phyloP scores from a whole-genome alignment of 2,113 vertebrate species.

The Tupaia tana region DNA sequence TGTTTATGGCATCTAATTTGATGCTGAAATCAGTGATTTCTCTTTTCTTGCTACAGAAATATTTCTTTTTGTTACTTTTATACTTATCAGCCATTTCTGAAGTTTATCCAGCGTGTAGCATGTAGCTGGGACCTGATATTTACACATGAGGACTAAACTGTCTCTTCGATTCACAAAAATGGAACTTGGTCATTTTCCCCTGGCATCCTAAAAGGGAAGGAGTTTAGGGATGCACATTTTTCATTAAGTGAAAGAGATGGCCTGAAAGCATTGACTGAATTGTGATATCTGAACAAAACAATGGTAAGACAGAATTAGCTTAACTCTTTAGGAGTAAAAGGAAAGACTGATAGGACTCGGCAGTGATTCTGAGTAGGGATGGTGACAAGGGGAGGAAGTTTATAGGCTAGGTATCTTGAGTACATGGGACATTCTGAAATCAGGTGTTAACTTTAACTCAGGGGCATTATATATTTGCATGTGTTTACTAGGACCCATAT shows the following conservation, averaged over 20 bases:
- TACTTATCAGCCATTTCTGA: not conserved
- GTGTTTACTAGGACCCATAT: not conserved
- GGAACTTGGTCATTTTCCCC: constrained; percentile 35
- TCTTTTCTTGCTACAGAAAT: constrained; percentile 21
- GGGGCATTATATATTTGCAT: not conserved
- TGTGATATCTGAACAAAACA: constrained; percentile 5
- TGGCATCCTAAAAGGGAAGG: not conserved
- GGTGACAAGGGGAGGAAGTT: not conserved
- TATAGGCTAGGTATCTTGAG: not conserved
- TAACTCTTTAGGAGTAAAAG: not conserved
- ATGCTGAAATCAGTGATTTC: not conserved
- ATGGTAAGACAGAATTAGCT: not conserved
- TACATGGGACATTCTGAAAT: constrained; percentile 37
- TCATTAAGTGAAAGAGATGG: constrained; percentile 16
- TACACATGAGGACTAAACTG: not conserved
- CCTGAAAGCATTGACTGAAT: constrained; percentile 14
- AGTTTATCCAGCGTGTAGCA: not conserved
- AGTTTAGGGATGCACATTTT: not conserved
- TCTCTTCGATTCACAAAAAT: constrained; percentile 27
- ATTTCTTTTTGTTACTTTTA: constrained; percentile 19
- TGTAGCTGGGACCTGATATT: not conserved
- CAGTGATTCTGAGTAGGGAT: not conserved
- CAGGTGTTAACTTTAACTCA: constrained; percentile 28
- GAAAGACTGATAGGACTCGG: not conserved
- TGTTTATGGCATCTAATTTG: constrained; percentile 21